These are phyloP conservation scores for Chaetorhynchus papuensis DNA, from an alignment of 2,113 vertebrate species.

Conservation along the genomic window DNA sequence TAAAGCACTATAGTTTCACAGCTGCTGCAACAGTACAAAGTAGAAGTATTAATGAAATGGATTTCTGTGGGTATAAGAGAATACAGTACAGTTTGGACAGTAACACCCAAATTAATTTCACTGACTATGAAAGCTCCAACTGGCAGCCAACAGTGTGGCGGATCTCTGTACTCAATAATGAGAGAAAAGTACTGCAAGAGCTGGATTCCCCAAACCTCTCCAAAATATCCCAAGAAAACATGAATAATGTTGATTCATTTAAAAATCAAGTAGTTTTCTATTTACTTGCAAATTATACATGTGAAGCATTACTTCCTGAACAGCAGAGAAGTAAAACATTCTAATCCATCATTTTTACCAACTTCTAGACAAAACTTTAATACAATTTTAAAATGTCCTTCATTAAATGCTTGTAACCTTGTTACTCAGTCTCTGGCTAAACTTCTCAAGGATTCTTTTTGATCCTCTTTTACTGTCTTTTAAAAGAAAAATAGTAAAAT, in stretches of 20 bases:
- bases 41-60: neutral
- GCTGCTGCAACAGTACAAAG: neutral
- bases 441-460: neutral
- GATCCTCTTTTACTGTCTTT: neutral
- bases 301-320: neutral
- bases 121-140: neutral
- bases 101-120: neutral
- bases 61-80: neutral
- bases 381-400: neutral
- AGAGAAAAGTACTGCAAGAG: neutral
- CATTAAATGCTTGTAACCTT: neutral
- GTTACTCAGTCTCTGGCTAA: neutral
- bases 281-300: neutral
- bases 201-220: neutral
- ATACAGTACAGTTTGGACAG: neutral
- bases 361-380: neutral
- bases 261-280: neutral
- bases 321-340: neutral
- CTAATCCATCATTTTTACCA: neutral
- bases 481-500: neutral
- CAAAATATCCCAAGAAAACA: neutral
- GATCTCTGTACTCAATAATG: neutral
- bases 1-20: neutral
- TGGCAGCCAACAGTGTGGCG: neutral
- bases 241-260: neutral